Conservation (phyloP, 2,113 vertebrate species). For the Tetraodon nigroviridis region DNA sequence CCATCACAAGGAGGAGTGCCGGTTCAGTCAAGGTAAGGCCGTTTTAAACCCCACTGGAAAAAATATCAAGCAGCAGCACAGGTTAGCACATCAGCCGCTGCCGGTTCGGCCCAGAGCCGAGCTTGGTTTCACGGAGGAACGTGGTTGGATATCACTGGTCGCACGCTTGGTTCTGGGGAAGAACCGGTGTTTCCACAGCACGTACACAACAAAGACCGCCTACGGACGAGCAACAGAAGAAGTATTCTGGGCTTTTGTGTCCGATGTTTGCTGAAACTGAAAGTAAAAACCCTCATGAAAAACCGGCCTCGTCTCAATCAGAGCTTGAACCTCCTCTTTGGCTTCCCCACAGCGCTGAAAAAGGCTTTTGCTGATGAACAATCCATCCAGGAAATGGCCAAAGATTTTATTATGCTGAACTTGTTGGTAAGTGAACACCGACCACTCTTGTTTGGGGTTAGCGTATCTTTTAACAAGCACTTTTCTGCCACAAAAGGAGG, state of each 20-base stretch:
- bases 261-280: no score
- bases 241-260: no score
- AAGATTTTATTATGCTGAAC: constrained; percentile 88
- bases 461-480: neutral
- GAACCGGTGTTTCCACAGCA: constrained; percentile 1
- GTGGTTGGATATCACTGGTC: constrained; percentile 20
- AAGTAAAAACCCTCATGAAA: neutral
- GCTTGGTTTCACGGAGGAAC: constrained; percentile 12
- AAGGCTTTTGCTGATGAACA: constrained; percentile 77
- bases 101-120: neutral
- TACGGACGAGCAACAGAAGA: neutral
- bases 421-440: constrained; percentile 72
- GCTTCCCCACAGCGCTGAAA: constrained; percentile 76
- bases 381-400: constrained; percentile 82
- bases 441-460: no score
- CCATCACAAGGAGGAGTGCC: constrained; percentile 82
- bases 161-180: constrained; percentile 17
- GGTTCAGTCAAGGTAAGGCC: constrained; percentile 81
- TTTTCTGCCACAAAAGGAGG: constrained; percentile 69
- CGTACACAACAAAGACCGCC: constrained; percentile 14
- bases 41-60: neutral
- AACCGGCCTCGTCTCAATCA: neutral
- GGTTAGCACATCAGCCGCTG: neutral
- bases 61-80: neutral
- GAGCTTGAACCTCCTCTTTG: constrained; percentile 4